These are phyloP conservation scores for human DNA, from an alignment of 2,113 vertebrate genomes.

Conservation along the genomic window GRCh38 chr5:14484501-14485000, in stretches of 20 bases:
- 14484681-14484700: fast-evolving
- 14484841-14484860: neutral
- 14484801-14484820: neutral
- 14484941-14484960: neutral
- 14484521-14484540: neutral
- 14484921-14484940: no score
- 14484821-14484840: neutral
- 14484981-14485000: no score
- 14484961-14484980: neutral
- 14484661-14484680: no score
- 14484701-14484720: neutral
- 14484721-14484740: neutral
- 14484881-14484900: neutral
- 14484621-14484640: neutral
- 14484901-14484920: fast-evolving
- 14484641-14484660: fast-evolving
- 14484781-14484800: neutral
- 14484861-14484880: neutral
- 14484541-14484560: neutral
- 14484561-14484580: neutral
- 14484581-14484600: neutral
- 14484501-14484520: neutral
- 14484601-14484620: neutral
- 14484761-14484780: no score
- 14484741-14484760: neutral